phyloP scores from a whole-genome alignment of 2,797 vertebrate genomes.

The Crocodylus rhombifer region DNA sequence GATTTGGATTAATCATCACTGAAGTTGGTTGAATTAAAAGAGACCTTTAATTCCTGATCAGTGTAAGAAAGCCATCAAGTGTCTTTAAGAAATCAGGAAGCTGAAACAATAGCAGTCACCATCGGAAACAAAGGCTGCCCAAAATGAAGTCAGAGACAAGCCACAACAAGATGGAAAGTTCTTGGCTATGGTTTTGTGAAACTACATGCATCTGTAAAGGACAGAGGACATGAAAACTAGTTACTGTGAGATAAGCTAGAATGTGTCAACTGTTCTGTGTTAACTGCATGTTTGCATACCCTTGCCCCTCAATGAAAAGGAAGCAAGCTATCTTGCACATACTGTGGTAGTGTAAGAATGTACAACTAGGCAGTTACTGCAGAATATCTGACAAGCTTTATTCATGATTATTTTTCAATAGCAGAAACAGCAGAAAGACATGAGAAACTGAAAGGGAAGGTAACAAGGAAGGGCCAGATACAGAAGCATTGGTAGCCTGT shows the following conservation, averaged over 20 bases:
- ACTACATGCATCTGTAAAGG: neutral
- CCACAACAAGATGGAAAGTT: no score
- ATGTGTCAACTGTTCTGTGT: no score
- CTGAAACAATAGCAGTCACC: neutral
- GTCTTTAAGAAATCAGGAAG: neutral
- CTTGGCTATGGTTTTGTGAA: neutral
- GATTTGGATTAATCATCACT: neutral
- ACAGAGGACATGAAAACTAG: neutral
- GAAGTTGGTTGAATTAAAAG: neutral
- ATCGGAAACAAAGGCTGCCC: neutral
- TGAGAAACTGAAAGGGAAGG: neutral
- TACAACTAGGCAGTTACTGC: no score
- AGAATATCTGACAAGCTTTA: no score
- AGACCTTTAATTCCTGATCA: neutral
- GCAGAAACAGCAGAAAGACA: conserved; percentile 3
- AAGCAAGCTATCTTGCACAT: no score
- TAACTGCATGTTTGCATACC: no score
- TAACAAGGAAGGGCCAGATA: neutral
- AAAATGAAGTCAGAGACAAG: neutral
- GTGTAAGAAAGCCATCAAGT: neutral
- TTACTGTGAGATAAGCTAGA: no score
- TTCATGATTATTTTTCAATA: neutral
- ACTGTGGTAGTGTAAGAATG: no score
- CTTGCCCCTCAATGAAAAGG: no score
- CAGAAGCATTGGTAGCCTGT: neutral